These are phyloP conservation scores for Sorex araneus DNA, from an alignment of 2,113 vertebrate genomes.

Conservation along the genomic window DNA sequence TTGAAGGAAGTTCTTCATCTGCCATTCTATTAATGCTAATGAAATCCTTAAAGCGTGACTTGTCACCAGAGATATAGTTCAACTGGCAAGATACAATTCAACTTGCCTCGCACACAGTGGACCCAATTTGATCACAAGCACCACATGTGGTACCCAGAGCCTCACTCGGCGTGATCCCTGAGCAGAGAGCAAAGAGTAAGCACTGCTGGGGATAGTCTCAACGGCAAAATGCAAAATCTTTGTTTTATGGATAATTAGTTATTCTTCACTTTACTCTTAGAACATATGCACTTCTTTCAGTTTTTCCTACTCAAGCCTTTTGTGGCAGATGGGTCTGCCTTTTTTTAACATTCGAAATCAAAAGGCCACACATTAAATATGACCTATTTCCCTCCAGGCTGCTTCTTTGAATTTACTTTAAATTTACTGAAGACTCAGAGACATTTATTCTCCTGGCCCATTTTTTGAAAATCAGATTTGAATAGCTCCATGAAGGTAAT, in stretches of 20 bases:
- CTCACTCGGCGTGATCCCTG: too few species aligned
- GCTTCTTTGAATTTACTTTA: not conserved
- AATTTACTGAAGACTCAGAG: not conserved
- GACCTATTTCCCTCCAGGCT: not conserved
- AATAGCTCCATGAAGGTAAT: not conserved
- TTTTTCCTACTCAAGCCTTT: not conserved
- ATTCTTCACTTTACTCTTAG: not conserved
- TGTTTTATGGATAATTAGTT: not conserved
- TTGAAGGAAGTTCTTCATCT: not conserved
- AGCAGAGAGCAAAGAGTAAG: too few species aligned
- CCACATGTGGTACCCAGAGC: too few species aligned
- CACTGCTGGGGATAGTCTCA: too few species aligned
- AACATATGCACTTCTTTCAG: not conserved
- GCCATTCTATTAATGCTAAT: not conserved
- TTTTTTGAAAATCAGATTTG: constrained; percentile 32
- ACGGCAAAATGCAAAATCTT: not conserved
- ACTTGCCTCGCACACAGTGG: too few species aligned
- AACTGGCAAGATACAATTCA: too few species aligned
- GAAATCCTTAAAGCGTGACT: too few species aligned
- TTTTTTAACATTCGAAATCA: not conserved
- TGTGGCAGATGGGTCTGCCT: not conserved
- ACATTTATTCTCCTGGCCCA: not conserved
- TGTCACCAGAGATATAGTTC: too few species aligned
- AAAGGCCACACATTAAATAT: not conserved
- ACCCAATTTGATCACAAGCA: too few species aligned